A percentile compares a stretch with the other conserved stretches of the same genome.
Evolutionary conservation across 2,113 vertebrate genomes (phyloP).

Genomic region (Corvus moneduloides): DNA sequence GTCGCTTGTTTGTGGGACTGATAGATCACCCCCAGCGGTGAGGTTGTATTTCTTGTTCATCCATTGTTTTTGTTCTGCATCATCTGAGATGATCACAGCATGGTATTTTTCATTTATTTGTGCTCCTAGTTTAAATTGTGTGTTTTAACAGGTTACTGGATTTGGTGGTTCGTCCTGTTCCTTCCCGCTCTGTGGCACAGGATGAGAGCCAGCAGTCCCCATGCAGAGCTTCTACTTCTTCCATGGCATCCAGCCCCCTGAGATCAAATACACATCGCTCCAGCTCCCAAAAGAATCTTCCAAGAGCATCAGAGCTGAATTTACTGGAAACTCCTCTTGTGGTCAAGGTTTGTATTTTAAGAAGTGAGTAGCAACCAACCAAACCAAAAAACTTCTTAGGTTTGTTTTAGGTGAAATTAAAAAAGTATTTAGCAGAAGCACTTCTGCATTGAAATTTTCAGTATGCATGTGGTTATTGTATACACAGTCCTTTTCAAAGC

Average conservation of each 20-base stretch:
- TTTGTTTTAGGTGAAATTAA: background rate
- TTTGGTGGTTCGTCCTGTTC: slow-evolving; percentile 81
- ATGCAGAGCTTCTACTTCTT: slow-evolving; percentile 57
- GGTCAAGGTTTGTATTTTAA: slow-evolving; percentile 81
- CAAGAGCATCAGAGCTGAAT: slow-evolving; percentile 80
- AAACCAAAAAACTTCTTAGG: background rate
- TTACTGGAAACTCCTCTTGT: slow-evolving; percentile 89
- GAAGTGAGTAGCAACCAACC: background rate
- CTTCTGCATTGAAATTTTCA: background rate
- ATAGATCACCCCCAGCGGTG: background rate
- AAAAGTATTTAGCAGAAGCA: background rate
- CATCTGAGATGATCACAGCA: background rate
- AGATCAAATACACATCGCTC: background rate
- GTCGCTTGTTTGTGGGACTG: background rate
- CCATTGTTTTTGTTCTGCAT: background rate
- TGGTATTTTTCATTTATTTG: background rate
- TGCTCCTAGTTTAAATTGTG: background rate
- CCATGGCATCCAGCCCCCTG: slow-evolving; percentile 44
- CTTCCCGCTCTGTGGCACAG: slow-evolving; percentile 42
- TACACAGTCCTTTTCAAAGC: background rate
- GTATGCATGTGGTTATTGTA: background rate
- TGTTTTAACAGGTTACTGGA: slow-evolving; percentile 78
- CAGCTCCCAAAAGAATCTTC: slow-evolving; percentile 53
- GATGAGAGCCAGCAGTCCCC: slow-evolving; percentile 65
- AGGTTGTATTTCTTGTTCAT: background rate